Evolutionary conservation across 2,888 invertebrate species (phyloP).

Genomic region (Salpingus planirostris): DNA sequence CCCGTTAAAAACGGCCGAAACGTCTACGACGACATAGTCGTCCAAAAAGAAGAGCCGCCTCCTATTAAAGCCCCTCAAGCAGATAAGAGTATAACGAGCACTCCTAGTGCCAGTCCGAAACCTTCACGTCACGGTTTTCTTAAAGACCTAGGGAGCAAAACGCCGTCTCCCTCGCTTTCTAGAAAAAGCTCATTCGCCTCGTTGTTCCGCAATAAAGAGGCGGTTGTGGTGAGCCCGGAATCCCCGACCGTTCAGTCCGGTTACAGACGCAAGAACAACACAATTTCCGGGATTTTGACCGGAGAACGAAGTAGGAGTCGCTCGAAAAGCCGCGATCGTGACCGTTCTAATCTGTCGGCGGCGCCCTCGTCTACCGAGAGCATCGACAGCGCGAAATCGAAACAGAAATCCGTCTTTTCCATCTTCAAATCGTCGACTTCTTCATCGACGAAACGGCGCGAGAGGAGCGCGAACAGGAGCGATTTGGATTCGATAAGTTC

Average conservation of each 20-base stretch:
- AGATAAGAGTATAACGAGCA: conserved; percentile 24
- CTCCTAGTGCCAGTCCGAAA: conserved; percentile 44
- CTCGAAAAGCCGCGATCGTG: conserved; percentile 58
- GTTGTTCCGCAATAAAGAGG: conserved; percentile 65
- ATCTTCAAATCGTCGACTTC: conserved; percentile 46
- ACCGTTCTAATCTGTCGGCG: conserved; percentile 37
- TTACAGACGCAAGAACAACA: conserved; percentile 31
- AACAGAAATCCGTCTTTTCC: conserved; percentile 59
- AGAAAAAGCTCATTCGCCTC: conserved; percentile 76
- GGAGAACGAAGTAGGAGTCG: conserved; percentile 38
- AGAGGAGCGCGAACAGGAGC: background rate
- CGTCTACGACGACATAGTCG: conserved; percentile 10
- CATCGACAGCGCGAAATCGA: conserved; percentile 41
- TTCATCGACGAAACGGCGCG: too few species aligned
- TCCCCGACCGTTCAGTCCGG: conserved; percentile 44
- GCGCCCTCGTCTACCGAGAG: conserved; percentile 47
- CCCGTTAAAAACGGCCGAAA: too few species aligned
- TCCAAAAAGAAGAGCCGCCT: conserved; percentile 15
- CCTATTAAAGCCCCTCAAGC: too few species aligned
- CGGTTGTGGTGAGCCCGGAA: conserved; percentile 54
- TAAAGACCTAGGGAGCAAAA: conserved; percentile 33
- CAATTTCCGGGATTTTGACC: conserved; percentile 34
- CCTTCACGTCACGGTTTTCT: conserved; percentile 32
- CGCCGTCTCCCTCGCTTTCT: conserved; percentile 65
- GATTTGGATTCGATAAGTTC: conserved; percentile 20